Evolutionary conservation across 2,113 vertebrate genomes (phyloP).

Genomic region (Macquaria australasica): DNA sequence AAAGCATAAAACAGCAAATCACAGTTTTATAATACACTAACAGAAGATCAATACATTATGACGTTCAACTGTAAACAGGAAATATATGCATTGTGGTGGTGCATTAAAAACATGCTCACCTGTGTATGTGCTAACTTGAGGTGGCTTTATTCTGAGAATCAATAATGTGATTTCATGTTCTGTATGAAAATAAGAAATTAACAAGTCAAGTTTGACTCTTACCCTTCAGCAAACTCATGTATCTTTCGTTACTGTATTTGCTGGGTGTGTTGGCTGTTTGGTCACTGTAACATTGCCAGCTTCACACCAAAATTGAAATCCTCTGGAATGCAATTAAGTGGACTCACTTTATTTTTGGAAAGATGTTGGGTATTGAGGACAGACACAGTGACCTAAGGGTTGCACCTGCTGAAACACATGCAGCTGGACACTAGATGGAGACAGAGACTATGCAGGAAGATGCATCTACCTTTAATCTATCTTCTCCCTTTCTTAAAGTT

Average conservation of each 20-base stretch:
- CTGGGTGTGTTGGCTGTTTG: not conserved
- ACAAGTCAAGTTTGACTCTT: too few relatives aligned
- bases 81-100: too few relatives aligned
- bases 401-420: slow-evolving; percentile 23
- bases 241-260: not conserved
- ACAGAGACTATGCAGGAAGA: slow-evolving; percentile 17
- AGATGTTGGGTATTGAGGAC: not conserved
- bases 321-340: not conserved
- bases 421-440: slow-evolving; percentile 49
- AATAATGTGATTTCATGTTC: too few relatives aligned
- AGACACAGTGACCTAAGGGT: not conserved
- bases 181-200: too few relatives aligned
- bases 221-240: too few relatives aligned
- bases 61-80: too few relatives aligned
- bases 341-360: not conserved
- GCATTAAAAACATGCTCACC: too few relatives aligned
- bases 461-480: not conserved
- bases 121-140: too few relatives aligned
- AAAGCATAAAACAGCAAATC: too few relatives aligned
- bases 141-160: too few relatives aligned
- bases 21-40: too few relatives aligned
- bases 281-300: not conserved
- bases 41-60: too few relatives aligned
- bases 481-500: not conserved
- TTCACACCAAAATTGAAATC: not conserved